These are phyloP conservation scores for Chrysogorgia sp. DNA, from an alignment of 92 coral and sea anemone genomes.

Conservation along the genomic window DNA sequence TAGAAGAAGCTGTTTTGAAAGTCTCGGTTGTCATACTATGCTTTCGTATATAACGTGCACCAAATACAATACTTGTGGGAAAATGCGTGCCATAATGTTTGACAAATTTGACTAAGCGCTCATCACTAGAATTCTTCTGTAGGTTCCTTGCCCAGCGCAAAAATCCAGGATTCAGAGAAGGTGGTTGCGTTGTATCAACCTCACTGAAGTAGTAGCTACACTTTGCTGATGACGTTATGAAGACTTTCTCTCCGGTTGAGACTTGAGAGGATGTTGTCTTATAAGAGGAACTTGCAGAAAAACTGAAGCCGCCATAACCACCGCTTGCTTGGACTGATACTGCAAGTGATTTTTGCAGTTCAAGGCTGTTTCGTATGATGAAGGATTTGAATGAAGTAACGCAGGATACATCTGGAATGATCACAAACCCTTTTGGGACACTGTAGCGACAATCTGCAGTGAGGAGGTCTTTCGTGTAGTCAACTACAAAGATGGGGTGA, in stretches of 20 bases:
- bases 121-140: not conserved
- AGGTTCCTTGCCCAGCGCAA: conserved; percentile 42
- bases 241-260: conserved; percentile 49
- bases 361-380: conserved; percentile 53
- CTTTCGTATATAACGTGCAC: conserved; percentile 46
- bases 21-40: conserved; percentile 41
- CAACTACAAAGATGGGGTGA: conserved; percentile 60
- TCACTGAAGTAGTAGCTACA: conserved; percentile 46
- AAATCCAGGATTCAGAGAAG: conserved; percentile 55
- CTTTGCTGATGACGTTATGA: conserved; percentile 39
- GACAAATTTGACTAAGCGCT: conserved; percentile 32
- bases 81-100: conserved; percentile 59
- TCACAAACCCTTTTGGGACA: conserved; percentile 50
- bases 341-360: conserved; percentile 59
- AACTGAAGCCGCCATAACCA: conserved; percentile 43
- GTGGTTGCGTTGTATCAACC: conserved; percentile 44
- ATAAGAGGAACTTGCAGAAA: conserved; percentile 62
- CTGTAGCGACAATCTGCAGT: conserved; percentile 68
- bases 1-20: conserved; percentile 4
- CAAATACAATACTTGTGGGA: conserved; percentile 55
- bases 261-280: conserved; percentile 36
- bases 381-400: conserved; percentile 55
- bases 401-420: conserved; percentile 65
- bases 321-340: too few species aligned
- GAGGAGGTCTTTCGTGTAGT: conserved; percentile 43